Percentiles rank a stretch among this genome's conserved stretches.
Conservation (phyloP, 2,888 invertebrate species). For the Nephrotoma flavescens region DNA sequence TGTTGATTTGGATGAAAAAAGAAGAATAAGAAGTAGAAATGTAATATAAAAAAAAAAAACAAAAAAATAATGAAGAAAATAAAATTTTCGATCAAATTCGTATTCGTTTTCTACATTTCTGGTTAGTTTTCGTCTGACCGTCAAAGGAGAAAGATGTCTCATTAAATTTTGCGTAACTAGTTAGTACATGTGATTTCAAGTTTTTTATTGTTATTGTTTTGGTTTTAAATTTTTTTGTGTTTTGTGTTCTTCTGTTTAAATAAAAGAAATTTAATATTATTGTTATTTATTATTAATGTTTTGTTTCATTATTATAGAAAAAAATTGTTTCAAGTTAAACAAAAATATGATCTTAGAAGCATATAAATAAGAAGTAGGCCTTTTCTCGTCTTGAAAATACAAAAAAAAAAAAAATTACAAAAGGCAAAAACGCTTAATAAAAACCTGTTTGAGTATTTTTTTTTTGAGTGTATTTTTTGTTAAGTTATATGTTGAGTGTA, state of each 20-base stretch:
- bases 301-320: neutral
- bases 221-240: neutral
- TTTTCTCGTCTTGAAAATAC: neutral
- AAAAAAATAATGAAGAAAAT: neutral
- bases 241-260: neutral
- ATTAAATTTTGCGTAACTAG: neutral
- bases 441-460: neutral
- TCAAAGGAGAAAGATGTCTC: neutral
- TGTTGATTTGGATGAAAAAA: neutral
- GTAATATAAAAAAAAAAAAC: neutral
- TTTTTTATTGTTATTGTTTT: neutral
- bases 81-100: constrained; percentile 1
- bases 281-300: neutral
- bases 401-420: neutral
- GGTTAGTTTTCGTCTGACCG: constrained; percentile 1
- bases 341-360: neutral
- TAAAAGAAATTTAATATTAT: neutral
- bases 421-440: neutral
- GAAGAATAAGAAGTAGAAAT: neutral
- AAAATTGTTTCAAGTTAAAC: neutral
- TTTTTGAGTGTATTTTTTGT: neutral
- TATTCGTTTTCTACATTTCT: neutral
- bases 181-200: neutral
- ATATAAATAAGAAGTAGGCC: neutral
- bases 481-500: neutral